Evolutionary conservation across 1,140 invertebrate genomes (phyloP), one percentile per base, ranked within the genome.

Genomic region (Pygmarrhopalites habei): DNA sequence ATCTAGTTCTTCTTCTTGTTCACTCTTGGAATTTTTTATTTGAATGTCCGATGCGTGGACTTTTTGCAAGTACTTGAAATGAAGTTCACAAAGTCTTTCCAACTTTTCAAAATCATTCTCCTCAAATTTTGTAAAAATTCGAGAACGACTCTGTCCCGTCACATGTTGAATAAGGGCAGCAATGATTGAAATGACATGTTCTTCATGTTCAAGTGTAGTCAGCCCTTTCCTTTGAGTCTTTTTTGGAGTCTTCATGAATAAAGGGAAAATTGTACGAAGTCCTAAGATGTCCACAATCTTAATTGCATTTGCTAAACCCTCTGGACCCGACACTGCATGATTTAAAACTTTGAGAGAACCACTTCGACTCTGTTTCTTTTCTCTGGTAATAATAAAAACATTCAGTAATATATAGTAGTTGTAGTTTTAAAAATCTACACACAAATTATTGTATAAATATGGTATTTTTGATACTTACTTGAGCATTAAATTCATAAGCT

Each of bases 91-190:
- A 17, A 98, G 78, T 70, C 96, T 77, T 74, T 99, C 96, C 0
- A 98, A 91, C 81, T 99, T 99, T 78, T 99, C 97, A 72, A 93
- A 89, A 78, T 99, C 94, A 75, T 97, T 97, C 80, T 99, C 97
- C 1, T 87, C 90, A 76, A 99, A 99, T 81, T 99, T 99, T 69
- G 86, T 87, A 10, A 99, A 74, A 29, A 99, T 78, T 58, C 97
- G 79, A 73, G 95, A 88, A 35, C 92, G 78, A 68, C 97, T 93
- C 30, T 87, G 85, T 10, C 90, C 89, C 73, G 86, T 74, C 90
- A 95, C 44, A 73, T 96, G 95, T 60, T 89, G 83, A 53, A 99
- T 77, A 84, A 99, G 89, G 51, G 90, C 89, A 0, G 90, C 86
- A 73, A 99, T 91, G 55, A 99, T 93, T 0, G 95, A 95, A 39